Conservation (phyloP, 2,113 vertebrate genomes). For the Pteruthius melanotis region DNA sequence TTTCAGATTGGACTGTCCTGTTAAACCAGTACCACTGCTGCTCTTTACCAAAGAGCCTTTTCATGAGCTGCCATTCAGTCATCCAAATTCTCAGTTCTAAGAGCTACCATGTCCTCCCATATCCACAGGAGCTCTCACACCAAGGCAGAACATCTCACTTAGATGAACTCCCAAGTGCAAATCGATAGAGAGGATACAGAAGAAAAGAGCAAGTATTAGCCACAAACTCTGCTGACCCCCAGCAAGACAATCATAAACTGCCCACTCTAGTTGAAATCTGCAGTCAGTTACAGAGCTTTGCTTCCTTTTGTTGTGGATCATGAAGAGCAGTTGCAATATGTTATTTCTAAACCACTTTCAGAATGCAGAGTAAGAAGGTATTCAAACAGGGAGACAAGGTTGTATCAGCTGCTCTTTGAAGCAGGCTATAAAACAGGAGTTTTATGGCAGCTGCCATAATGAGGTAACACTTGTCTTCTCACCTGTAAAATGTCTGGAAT, state of each 20-base stretch:
- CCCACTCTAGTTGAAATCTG: neutral
- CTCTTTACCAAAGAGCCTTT: neutral
- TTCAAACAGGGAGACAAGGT: neutral
- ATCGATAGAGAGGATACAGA: neutral
- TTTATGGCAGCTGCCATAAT: neutral
- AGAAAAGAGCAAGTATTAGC: neutral
- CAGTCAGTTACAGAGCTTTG: neutral
- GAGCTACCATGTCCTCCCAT: neutral
- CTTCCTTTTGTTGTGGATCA: neutral
- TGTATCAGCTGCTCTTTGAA: neutral
- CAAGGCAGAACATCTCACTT: neutral
- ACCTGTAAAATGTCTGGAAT: constrained; percentile 12
- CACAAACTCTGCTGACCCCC: neutral
- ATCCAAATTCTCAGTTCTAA: neutral
- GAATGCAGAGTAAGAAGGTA: neutral
- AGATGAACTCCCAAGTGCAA: neutral
- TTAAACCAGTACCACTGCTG: neutral
- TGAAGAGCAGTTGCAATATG: neutral
- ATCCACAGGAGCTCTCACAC: neutral
- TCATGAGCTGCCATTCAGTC: neutral
- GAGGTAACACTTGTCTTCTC: neutral
- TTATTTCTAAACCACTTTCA: neutral
- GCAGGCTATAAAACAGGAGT: neutral
- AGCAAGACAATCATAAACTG: neutral
- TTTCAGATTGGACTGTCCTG: neutral